A percentile compares a stretch with the other conserved stretches of the same genome.
These are phyloP conservation scores for Balaeniceps rex DNA, from an alignment of 2,113 vertebrate genomes.

Conservation along the genomic window DNA sequence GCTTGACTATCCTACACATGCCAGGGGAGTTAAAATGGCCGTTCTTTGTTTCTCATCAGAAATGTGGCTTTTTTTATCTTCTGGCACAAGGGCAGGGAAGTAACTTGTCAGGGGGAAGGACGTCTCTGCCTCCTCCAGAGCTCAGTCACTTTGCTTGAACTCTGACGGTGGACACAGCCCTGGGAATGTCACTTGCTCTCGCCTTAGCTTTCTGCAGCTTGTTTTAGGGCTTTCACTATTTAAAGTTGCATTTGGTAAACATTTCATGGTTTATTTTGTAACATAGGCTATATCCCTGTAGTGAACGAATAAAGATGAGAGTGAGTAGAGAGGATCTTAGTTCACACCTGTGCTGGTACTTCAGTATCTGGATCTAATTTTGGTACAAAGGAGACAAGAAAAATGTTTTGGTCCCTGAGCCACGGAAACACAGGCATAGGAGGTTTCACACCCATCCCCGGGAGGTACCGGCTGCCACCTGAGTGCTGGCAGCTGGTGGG, in stretches of 20 bases:
- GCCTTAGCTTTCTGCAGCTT: neutral
- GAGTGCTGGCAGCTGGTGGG: neutral
- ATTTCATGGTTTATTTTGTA: neutral
- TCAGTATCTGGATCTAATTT: neutral
- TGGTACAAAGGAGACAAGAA: neutral
- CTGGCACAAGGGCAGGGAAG: neutral
- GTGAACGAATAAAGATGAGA: constrained; percentile 23
- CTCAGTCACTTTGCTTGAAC: neutral
- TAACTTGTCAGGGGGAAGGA: neutral
- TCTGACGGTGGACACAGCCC: rapidly evolving
- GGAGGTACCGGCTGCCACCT: neutral
- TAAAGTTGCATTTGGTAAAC: neutral
- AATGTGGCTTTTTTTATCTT: neutral
- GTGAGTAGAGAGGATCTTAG: neutral
- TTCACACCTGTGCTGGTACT: neutral
- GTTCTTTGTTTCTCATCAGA: neutral
- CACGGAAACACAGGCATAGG: neutral
- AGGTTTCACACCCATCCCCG: neutral
- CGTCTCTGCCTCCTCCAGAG: neutral
- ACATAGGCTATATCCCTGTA: neutral
- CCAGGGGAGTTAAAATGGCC: neutral
- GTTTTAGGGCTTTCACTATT: neutral
- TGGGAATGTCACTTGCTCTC: neutral
- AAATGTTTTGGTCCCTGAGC: neutral
- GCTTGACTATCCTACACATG: neutral